Evolutionary conservation across 2,797 vertebrate species (phyloP), one percentile per base, ranked within the genome.

Genomic region (Poeciliopsis gracilis): DNA sequence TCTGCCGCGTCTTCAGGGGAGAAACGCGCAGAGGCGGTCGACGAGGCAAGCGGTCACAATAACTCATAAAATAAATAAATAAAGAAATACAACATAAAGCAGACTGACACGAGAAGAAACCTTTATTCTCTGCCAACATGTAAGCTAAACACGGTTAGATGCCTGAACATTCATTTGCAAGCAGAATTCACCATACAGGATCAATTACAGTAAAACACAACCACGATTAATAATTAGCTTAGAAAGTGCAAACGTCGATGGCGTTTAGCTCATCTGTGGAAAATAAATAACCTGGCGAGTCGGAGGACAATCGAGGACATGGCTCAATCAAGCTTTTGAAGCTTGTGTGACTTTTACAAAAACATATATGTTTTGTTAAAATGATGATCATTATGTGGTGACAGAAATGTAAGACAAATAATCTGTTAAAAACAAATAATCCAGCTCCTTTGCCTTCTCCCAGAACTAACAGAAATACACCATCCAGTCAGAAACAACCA

Each of bases 111-210:
- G 59, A 82, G 84, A 89, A 84, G 77, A 78, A 88, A 82, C 51
- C 75, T 94, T 93, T 93, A 94, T 93, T 93, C 7, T 79, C 66
- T 89, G 84, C 38, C 53, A 46, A 77, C 72, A 81, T 53, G 76
- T 67, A 82, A 77, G 78, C 77, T 82, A 85, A 53, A 88, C 90
- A 91, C 83, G 74, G 86, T 90, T 87, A 91, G 77, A 81, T 86
- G 82, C 77, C 80, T 72, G 1, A 77, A 92, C 86, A 84, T 86
- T 91, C 76, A 86, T 85, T 84, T 82, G 77, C 77, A 88, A 90
- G 88, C 76, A 63, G 84, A 84, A 82, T 80, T 25, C 55, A 84
- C 75, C 53, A 67, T 78, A 82, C 72, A 61, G 84, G 88, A 93
- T 91, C 87, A 88, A 90, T 90, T 86, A 90, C 74, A 90, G 25